These are phyloP conservation scores for Ariopsis seemanni DNA, from an alignment of 2,113 vertebrate genomes.

Conservation along the genomic window DNA sequence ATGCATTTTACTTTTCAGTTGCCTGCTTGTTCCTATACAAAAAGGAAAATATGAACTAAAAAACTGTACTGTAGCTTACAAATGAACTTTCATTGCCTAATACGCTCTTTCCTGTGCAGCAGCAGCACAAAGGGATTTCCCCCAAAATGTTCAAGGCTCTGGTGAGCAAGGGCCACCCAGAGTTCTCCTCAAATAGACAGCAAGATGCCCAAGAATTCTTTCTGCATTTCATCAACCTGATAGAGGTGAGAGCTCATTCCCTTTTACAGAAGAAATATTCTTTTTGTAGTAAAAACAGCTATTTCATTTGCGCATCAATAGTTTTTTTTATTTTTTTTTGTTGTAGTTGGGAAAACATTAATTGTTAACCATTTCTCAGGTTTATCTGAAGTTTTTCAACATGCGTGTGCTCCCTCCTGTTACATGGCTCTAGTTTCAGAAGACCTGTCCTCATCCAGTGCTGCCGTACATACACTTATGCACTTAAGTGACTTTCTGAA, in stretches of 20 bases:
- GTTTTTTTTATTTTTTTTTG: neutral
- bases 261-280: neutral
- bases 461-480: conserved; percentile 51
- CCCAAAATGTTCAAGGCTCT: conserved; percentile 92
- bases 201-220: conserved; percentile 95
- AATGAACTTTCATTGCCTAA: conserved; percentile 32
- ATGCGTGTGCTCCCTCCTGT: conserved; percentile 24
- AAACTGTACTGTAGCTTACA: conserved; percentile 7
- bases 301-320: neutral
- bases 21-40: neutral
- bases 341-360: neutral
- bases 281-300: neutral
- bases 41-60: neutral
- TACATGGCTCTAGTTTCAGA: conserved; percentile 36
- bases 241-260: conserved; percentile 81
- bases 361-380: neutral
- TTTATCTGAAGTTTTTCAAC: neutral
- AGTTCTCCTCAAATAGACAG: conserved; percentile 94
- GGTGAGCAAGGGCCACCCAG: conserved; percentile 87
- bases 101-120: conserved; percentile 66
- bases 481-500: conserved; percentile 63
- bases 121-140: conserved; percentile 87
- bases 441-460: conserved; percentile 51
- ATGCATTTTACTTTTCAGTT: neutral
- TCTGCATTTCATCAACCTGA: conserved; percentile 86